Evolutionary conservation across 1,140 invertebrate species (phyloP).

Genomic region (Ceratitis capitata): DNA sequence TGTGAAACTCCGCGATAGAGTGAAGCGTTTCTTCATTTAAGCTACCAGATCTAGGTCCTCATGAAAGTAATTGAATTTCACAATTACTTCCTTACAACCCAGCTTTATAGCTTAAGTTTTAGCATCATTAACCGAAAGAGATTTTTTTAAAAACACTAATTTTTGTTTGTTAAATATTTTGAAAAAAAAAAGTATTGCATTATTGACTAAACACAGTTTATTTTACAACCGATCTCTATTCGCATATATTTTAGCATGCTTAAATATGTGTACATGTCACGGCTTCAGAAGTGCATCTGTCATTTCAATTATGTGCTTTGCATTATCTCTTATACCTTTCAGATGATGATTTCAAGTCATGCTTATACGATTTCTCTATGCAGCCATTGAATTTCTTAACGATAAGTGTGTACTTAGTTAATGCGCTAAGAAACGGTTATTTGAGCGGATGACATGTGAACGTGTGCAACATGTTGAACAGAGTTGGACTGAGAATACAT

Average conservation of each 20-base stretch:
- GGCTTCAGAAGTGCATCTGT: background rate
- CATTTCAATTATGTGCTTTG: conserved; percentile 31
- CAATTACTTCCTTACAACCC: no score
- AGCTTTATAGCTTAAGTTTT: no score
- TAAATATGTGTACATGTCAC: background rate
- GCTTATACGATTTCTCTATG: background rate
- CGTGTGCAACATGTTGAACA: background rate
- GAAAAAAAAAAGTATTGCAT: no score
- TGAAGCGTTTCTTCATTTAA: no score
- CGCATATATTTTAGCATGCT: no score
- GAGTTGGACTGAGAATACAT: no score
- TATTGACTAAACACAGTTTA: background rate
- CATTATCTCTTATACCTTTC: background rate
- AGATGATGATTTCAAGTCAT: conserved; percentile 25
- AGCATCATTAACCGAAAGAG: no score
- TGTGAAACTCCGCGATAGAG: no score
- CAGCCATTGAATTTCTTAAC: conserved; percentile 2
- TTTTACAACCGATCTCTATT: background rate
- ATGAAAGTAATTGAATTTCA: no score
- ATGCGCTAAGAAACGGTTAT: background rate
- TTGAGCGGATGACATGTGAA: conserved; percentile 11
- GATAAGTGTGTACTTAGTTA: background rate
- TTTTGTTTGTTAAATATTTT: no score
- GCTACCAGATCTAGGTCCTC: no score
- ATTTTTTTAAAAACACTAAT: no score